phyloP scores from a whole-genome alignment of 2,888 invertebrate species.

The Gerris lacustris region DNA sequence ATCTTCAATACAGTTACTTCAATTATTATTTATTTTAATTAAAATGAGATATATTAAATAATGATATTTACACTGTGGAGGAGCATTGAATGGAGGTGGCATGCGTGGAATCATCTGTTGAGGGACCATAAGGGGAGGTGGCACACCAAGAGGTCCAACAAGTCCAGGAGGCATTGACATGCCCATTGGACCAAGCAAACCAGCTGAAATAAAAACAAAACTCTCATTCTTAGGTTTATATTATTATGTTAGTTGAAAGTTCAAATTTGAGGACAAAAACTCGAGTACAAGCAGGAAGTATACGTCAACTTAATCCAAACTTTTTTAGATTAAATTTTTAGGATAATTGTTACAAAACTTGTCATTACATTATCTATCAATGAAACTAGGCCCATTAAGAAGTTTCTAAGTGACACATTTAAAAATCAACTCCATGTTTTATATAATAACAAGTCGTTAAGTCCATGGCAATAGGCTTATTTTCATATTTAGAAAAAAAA shows the following conservation, averaged over 20 bases:
- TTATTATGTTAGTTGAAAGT: neutral
- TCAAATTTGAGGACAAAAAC: neutral
- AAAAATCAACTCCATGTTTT: too few species aligned
- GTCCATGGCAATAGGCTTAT: too few species aligned
- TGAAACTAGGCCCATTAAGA: too few species aligned
- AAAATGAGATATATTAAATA: neutral
- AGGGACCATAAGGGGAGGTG: conserved; percentile 40
- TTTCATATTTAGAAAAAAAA: too few species aligned
- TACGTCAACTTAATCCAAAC: neutral
- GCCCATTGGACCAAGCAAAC: conserved; percentile 43
- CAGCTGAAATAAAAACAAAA: conserved; percentile 27
- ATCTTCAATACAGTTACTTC: neutral
- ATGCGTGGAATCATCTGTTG: conserved; percentile 34
- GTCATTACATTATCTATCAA: too few species aligned
- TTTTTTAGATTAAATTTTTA: too few species aligned
- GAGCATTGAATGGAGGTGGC: conserved; percentile 28
- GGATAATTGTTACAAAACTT: too few species aligned
- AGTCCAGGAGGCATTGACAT: conserved; percentile 38
- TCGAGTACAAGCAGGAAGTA: neutral
- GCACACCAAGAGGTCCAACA: conserved; percentile 44
- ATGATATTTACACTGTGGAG: conserved; percentile 16
- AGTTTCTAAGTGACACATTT: too few species aligned
- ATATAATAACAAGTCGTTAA: too few species aligned
- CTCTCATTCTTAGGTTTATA: neutral
- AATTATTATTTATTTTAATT: neutral